Base-by-base conservation (phyloP, 64 coral and sea anemone species). In the Porites australiensis region DNA sequence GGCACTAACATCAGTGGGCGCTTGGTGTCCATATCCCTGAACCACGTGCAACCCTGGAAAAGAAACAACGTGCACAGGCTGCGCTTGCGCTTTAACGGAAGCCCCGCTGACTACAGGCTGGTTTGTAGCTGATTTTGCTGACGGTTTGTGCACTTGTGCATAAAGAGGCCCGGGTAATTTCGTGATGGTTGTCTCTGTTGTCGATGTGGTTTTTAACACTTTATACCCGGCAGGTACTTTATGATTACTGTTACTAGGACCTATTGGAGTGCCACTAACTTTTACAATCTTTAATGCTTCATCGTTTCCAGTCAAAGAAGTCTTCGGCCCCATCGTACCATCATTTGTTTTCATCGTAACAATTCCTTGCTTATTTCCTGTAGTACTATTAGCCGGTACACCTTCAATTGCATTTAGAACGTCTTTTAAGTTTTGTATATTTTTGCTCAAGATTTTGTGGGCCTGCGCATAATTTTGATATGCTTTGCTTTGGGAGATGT, bases 341-440 rank as follows among this genome's bases (percentile, higher is more conserved):
- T 45, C 19, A 8, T 67, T 13, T 67, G 46, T 65, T 18, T 67
- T 84, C 10, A 21, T 4, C 18, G 13, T 49, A 16, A 22, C 18
- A 68, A n/a, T 51, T 44, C 59, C 61, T 62, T 47, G 14, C 16
- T 82, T 60, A 47, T 19, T 47, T 1, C 2, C 20, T 84, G 12
- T 84, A 19, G 12, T 84, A 19, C 44, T 60, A 9, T 47, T 75
- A 12, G 9, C 23, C 20, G 67, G 23, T 4, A 3, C 16, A 58
- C 59, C 86, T 19, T 88, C 86, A 13, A 88, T 74, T 58, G 50
- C 73, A 12, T 12, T 27, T 51, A 88, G 23, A 43, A 88, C 86
- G 45, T 58, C 59, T 49, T 23, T 75, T 52, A 88, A 72, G 13
- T 74, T 88, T 47, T 84, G 45, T 16, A 84, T 68, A 23, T 84